Percentiles rank a stretch among this genome's conserved stretches.
Conservation (phyloP, 2,797 vertebrate species). For the Myripristis jacobus region DNA sequence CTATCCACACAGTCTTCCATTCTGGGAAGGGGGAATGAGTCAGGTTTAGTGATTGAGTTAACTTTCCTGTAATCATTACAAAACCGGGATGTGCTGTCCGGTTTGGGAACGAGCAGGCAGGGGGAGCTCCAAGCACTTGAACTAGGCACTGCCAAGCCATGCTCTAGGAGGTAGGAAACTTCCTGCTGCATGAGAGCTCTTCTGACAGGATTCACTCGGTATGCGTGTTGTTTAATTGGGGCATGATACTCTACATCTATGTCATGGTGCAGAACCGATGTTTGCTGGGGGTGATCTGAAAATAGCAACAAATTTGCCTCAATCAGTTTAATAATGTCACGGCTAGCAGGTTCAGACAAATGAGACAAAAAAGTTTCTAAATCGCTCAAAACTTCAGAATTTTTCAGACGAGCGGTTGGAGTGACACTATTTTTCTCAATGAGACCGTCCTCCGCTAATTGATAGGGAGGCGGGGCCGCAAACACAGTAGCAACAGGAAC, state of each 20-base stretch:
- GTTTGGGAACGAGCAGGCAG: conserved; percentile 8
- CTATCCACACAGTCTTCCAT: conserved; percentile 11
- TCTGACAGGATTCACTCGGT: conserved; percentile 1
- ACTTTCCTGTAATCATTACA: conserved; percentile 11
- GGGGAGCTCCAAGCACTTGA: conserved; percentile 11
- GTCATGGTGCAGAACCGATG: not conserved
- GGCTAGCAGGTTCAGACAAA: not conserved
- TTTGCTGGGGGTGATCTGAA: not conserved
- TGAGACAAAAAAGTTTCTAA: not conserved
- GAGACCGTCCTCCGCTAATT: not conserved
- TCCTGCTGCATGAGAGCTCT: not conserved
- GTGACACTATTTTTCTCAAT: conserved; percentile 4
- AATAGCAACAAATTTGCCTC: too few relatives aligned
- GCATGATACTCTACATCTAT: not conserved
- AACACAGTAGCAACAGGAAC: not conserved
- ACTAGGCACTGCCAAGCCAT: not conserved
- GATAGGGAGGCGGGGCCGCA: not conserved
- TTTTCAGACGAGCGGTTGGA: not conserved
- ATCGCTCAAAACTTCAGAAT: conserved; percentile 1
- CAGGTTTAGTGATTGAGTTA: conserved; percentile 1
- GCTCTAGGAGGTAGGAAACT: not conserved
- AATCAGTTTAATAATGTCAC: too few relatives aligned
- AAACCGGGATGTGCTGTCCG: not conserved
- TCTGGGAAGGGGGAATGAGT: conserved; percentile 7
- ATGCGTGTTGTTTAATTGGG: conserved; percentile 11